phyloP scores from a whole-genome alignment of 2,888 invertebrate genomes.

The Cephus pygmeus region DNA sequence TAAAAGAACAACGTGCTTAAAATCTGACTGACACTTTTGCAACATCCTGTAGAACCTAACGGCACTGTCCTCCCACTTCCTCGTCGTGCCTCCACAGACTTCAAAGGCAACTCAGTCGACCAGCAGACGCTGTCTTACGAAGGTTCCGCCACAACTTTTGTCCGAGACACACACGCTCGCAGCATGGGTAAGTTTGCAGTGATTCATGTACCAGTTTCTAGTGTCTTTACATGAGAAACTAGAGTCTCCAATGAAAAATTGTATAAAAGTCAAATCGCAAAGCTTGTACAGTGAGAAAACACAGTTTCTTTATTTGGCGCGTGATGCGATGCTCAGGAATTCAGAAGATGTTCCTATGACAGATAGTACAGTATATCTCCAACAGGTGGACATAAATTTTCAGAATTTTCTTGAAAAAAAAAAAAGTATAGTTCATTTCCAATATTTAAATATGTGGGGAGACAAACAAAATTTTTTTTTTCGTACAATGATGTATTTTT shows the following conservation, averaged over 20 bases:
- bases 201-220: neutral
- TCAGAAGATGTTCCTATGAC: neutral
- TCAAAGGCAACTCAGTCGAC: constrained; percentile 32
- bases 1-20: neutral
- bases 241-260: neutral
- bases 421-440: neutral
- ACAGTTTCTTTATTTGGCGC: neutral
- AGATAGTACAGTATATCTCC: neutral
- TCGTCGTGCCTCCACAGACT: constrained; percentile 23
- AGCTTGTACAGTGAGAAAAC: neutral
- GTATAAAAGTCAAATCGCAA: neutral
- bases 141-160: constrained; percentile 15
- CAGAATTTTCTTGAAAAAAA: constrained; percentile 6
- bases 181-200: constrained; percentile 28
- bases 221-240: neutral
- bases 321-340: neutral
- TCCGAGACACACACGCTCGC: constrained; percentile 21
- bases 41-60: constrained; percentile 23
- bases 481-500: neutral
- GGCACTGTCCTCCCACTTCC: constrained; percentile 34
- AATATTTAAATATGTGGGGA: neutral
- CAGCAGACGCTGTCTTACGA: constrained; percentile 11
- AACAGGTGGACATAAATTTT: neutral
- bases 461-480: neutral
- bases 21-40: neutral